phyloP scores from a whole-genome alignment of 2,888 invertebrate species.

The Margaritifera margaritifera region DNA sequence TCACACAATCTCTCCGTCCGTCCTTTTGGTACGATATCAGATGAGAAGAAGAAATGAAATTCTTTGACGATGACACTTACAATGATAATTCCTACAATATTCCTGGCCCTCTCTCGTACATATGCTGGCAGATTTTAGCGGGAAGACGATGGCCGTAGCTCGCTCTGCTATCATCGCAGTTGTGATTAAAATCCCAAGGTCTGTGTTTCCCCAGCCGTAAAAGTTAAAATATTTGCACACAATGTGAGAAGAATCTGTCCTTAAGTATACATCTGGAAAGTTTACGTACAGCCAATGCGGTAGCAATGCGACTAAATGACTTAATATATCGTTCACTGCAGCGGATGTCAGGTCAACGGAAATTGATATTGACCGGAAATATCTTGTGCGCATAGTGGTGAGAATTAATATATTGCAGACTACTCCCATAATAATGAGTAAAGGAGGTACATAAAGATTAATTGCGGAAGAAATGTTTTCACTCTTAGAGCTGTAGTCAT shows the following conservation, averaged over 20 bases:
- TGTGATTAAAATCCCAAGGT: constrained; percentile 52
- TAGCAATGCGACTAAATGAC: constrained; percentile 45
- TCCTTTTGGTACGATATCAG: constrained; percentile 44
- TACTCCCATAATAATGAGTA: constrained; percentile 48
- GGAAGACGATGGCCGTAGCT: constrained; percentile 52
- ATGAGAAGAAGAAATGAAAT: constrained; percentile 43
- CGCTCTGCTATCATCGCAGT: constrained; percentile 57
- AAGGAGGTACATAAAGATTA: constrained; percentile 49
- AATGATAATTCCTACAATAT: constrained; percentile 28
- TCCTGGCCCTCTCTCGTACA: constrained; percentile 47
- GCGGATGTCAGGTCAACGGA: constrained; percentile 55
- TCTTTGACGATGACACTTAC: constrained; percentile 49
- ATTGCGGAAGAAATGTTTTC: constrained; percentile 5
- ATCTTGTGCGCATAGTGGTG: constrained; percentile 53
- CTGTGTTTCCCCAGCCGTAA: constrained; percentile 56
- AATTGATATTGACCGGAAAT: constrained; percentile 53
- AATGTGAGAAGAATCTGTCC: constrained; percentile 34
- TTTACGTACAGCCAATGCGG: constrained; percentile 59
- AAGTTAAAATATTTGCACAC: constrained; percentile 62
- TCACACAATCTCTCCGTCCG: constrained; percentile 51
- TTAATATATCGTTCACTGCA: constrained; percentile 48
- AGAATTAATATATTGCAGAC: constrained; percentile 49
- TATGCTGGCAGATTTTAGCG: constrained; percentile 39
- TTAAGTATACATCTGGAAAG: constrained; percentile 40
- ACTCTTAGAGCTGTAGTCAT: too few relatives aligned